Conservation (phyloP, 2,113 vertebrate genomes). For the Sinocyclocheilus maitianheensis region DNA sequence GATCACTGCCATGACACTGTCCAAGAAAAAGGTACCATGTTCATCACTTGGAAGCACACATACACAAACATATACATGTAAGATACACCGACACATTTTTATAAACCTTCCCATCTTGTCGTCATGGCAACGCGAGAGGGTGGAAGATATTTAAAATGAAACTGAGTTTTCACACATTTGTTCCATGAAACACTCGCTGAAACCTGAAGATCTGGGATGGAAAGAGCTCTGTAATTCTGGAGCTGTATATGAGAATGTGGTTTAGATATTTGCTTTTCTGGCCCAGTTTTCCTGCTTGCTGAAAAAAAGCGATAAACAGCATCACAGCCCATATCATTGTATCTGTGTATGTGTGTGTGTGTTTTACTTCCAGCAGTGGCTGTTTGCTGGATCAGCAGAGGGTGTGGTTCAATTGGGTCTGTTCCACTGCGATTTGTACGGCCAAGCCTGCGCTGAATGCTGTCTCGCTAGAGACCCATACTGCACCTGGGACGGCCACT, state of each 20-base stretch:
- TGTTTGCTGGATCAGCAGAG: conserved; percentile 79
- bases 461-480: conserved; percentile 81
- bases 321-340: conserved; percentile 15
- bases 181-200: conserved; percentile 3
- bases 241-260: neutral
- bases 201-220: neutral
- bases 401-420: conserved; percentile 78
- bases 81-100: neutral
- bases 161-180: conserved; percentile 51
- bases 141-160: conserved; percentile 41
- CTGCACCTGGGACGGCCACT: conserved; percentile 82
- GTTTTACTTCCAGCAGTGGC: conserved; percentile 70
- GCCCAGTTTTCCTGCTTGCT: neutral
- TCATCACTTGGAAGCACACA: conserved; percentile 47
- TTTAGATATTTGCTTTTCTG: neutral
- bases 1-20: conserved; percentile 78
- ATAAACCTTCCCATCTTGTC: conserved; percentile 33
- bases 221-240: neutral
- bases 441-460: conserved; percentile 81
- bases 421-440: conserved; percentile 82
- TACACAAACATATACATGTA: conserved; percentile 37
- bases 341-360: conserved; percentile 36
- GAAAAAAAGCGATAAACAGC: neutral
- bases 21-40: conserved; percentile 79
- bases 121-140: conserved; percentile 53